A percentile compares a stretch with the other conserved stretches of the same genome.
These are phyloP conservation scores for Pipistrellus nathusii DNA, from an alignment of 2,797 vertebrate genomes.

Conservation along the genomic window DNA sequence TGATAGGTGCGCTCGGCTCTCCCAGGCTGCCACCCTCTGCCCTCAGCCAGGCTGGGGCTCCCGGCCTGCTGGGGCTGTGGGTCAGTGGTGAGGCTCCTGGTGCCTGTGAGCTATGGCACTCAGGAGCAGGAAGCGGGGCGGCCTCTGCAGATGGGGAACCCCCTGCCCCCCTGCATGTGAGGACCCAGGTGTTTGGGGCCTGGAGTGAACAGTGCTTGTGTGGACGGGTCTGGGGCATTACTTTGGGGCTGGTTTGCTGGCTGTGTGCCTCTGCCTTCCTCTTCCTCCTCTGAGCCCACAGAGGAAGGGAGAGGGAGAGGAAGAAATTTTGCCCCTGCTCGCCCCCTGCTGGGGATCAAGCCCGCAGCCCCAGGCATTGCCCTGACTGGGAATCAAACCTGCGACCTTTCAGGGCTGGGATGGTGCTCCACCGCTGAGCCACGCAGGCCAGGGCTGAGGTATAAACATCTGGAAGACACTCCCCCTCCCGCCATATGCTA, in stretches of 20 bases:
- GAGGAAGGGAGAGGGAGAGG: too few relatives aligned
- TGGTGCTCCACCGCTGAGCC: too few relatives aligned
- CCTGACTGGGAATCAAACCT: too few relatives aligned
- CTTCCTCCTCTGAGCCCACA: background rate
- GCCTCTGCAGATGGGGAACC: too few relatives aligned
- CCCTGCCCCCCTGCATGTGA: background rate
- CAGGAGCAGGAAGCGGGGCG: background rate
- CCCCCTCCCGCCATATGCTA: too few relatives aligned
- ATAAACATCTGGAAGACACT: too few relatives aligned
- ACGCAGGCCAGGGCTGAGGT: too few relatives aligned
- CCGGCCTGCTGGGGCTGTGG: background rate
- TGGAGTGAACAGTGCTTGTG: too few relatives aligned
- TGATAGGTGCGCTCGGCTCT: constrained; percentile 92
- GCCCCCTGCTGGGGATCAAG: too few relatives aligned
- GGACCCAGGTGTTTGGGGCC: background rate
- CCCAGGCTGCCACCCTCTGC: background rate
- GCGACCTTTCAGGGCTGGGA: too few relatives aligned
- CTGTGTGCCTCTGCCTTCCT: background rate
- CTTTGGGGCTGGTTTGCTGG: background rate
- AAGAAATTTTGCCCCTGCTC: too few relatives aligned
- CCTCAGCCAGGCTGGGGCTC: background rate
- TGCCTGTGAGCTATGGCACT: background rate
- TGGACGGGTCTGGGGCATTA: background rate
- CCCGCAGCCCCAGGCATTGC: too few relatives aligned
- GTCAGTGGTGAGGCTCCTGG: background rate